Percentiles rank a stretch among this genome's conserved stretches.
These are phyloP conservation scores for Pristionchus exspectatus DNA, from an alignment of 2,888 invertebrate genomes.

Conservation along the genomic window DNA sequence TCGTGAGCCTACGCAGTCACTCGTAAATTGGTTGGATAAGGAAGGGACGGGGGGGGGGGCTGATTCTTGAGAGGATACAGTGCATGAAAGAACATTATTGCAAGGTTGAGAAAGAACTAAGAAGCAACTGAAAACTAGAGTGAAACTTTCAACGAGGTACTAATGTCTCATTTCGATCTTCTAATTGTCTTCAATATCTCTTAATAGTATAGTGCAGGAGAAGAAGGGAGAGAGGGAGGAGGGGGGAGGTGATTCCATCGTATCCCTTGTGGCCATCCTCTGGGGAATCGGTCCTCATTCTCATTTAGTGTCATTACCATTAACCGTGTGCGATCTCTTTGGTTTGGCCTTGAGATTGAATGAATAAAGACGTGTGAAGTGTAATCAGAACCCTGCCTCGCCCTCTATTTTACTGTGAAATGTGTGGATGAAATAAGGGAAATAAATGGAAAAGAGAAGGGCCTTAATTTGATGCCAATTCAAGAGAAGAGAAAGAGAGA, in stretches of 20 bases:
- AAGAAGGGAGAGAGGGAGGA: neutral
- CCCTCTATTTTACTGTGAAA: neutral
- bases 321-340: neutral
- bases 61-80: constrained; percentile 8
- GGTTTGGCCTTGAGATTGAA: neutral
- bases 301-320: neutral
- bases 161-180: neutral
- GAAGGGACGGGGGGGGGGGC: neutral
- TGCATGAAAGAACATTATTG: neutral
- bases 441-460: constrained; percentile 35
- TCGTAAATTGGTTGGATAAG: constrained; percentile 37
- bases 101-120: neutral
- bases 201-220: neutral
- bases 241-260: neutral
- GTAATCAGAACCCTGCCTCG: neutral
- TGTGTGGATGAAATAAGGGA: constrained; percentile 28
- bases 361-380: neutral
- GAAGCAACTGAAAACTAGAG: neutral
- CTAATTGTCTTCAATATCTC: neutral
- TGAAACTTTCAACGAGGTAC: neutral
- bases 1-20: constrained; percentile 31
- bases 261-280: neutral
- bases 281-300: neutral
- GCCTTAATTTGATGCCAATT: constrained; percentile 41
- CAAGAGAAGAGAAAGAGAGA: neutral